These are phyloP conservation scores for Chionodraco myersi DNA, from an alignment of 2,113 vertebrate species.

Conservation along the genomic window DNA sequence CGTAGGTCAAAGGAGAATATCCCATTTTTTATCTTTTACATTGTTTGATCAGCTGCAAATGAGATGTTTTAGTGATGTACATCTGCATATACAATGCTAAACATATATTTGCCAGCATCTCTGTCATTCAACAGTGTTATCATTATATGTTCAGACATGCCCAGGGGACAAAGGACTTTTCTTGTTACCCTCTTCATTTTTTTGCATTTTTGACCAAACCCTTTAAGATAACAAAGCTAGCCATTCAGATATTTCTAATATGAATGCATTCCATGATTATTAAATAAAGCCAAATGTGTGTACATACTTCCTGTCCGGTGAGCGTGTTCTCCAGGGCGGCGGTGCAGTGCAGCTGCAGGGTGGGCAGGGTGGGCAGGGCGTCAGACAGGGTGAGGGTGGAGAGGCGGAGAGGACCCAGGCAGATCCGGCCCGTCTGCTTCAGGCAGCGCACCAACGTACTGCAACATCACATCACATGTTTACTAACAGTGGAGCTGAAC, in stretches of 20 bases:
- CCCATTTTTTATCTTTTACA: too few relatives aligned
- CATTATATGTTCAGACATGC: background rate
- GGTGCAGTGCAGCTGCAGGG: slow-evolving; percentile 92
- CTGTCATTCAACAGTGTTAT: background rate
- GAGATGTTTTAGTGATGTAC: too few relatives aligned
- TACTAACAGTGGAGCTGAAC: too few relatives aligned
- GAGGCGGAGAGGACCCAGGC: slow-evolving; percentile 92
- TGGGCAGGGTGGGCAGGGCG: slow-evolving; percentile 89
- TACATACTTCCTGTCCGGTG: slow-evolving; percentile 81
- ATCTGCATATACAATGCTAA: background rate
- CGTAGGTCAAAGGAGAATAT: background rate
- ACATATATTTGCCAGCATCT: background rate
- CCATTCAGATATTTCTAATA: background rate
- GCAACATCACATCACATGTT: slow-evolving; percentile 35
- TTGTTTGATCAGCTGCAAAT: too few relatives aligned
- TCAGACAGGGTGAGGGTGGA: slow-evolving; percentile 92
- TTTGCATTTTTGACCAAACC: background rate
- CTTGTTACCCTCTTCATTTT: background rate
- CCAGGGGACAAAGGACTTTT: background rate
- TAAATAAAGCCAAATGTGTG: background rate
- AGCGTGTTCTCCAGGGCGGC: slow-evolving; percentile 92
- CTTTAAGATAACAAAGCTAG: too few relatives aligned
- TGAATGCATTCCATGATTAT: background rate
- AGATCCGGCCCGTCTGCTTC: slow-evolving; percentile 94
- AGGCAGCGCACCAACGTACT: slow-evolving; percentile 89